Conservation (phyloP, 1,140 invertebrate species). For the Lepidotrigona ventralis region DNA sequence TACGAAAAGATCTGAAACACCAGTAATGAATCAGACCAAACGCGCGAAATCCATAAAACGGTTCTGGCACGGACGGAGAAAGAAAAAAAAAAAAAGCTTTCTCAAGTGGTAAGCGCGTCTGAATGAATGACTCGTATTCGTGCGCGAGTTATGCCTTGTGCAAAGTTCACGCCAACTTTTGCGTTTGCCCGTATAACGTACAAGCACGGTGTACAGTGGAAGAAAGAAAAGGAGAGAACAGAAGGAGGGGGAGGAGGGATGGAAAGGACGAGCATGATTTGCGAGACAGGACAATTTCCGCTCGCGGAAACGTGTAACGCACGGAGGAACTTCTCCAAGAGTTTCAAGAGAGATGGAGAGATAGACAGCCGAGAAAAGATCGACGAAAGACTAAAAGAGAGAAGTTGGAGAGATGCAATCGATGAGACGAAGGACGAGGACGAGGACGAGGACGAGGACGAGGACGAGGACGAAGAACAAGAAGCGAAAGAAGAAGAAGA, state of each 20-base stretch:
- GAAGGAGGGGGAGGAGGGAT: background rate
- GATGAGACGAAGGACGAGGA: background rate
- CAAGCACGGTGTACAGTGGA: background rate
- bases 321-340: constrained; percentile 49
- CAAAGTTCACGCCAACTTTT: constrained; percentile 7
- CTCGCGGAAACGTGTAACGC: constrained; percentile 64
- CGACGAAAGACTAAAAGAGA: constrained; percentile 19
- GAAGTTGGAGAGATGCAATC: constrained; percentile 6
- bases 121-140: constrained; percentile 15
- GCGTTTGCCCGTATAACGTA: background rate
- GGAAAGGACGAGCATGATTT: constrained; percentile 53
- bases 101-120: background rate
- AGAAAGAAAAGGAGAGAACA: background rate
- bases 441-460: too few relatives aligned
- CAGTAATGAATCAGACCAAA: background rate
- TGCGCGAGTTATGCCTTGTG: constrained; percentile 2
- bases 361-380: constrained; percentile 11
- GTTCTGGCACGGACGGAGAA: too few relatives aligned
- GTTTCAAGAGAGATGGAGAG: constrained; percentile 42
- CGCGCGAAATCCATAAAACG: constrained; percentile 32
- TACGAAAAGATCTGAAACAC: background rate
- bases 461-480: too few relatives aligned
- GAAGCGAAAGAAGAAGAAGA: background rate
- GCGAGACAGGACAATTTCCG: constrained; percentile 68
- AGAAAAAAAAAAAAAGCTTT: constrained; percentile 14